Percentiles rank a stretch among this genome's conserved stretches.
These are phyloP conservation scores for Hymenopus coronatus DNA, from an alignment of 2,888 invertebrate species.

Conservation along the genomic window DNA sequence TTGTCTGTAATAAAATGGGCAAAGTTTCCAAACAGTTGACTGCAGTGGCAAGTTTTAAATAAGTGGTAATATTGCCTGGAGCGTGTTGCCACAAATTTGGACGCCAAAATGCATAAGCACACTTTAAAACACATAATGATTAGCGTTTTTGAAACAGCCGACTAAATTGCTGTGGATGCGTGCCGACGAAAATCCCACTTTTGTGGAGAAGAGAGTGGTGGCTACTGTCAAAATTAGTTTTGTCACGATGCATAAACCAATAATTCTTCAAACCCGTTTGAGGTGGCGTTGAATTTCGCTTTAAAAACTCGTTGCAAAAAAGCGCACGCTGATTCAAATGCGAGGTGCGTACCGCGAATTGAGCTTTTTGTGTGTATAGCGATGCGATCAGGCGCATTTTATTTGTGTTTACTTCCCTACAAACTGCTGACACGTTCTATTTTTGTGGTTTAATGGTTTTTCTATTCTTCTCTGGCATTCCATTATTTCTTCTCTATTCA, in stretches of 20 bases:
- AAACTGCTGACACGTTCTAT: background rate
- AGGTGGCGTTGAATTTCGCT: background rate
- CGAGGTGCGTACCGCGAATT: background rate
- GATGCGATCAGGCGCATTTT: background rate
- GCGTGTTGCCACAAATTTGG: background rate
- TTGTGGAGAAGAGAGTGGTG: background rate
- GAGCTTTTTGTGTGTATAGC: background rate
- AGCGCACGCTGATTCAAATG: background rate
- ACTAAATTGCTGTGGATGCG: background rate
- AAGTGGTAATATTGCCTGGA: background rate
- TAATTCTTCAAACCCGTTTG: background rate
- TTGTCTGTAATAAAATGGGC: background rate
- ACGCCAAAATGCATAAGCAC: background rate
- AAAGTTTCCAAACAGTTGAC: background rate
- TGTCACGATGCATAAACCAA: background rate
- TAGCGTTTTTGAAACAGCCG: background rate
- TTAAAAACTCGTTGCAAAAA: background rate
- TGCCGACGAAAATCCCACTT: background rate
- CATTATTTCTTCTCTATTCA: too few relatives aligned
- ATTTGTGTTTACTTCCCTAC: background rate
- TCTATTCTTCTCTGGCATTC: too few relatives aligned
- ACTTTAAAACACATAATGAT: background rate
- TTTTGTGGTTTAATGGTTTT: background rate
- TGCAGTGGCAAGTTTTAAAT: background rate
- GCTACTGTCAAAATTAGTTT: background rate